phyloP scores from a whole-genome alignment of 1,140 invertebrate species.

The Parasteatoda tepidariorum region DNA sequence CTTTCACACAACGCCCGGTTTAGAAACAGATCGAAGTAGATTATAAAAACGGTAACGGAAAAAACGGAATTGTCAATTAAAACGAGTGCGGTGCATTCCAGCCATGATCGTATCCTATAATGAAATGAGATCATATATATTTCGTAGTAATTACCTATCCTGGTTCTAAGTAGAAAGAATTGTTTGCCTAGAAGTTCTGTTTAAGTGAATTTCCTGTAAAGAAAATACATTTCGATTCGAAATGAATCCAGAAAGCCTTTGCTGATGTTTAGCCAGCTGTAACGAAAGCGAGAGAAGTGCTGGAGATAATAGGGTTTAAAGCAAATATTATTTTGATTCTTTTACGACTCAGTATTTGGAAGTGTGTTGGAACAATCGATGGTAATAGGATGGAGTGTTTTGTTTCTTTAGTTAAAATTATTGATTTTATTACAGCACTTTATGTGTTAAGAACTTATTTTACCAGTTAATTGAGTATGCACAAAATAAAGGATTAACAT shows the following conservation, averaged over 20 bases:
- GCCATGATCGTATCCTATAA: background rate
- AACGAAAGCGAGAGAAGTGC: too few species aligned
- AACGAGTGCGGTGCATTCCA: background rate
- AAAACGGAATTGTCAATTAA: background rate
- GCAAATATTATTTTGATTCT: too few species aligned
- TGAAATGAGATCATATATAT: constrained; percentile 17
- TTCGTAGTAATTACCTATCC: background rate
- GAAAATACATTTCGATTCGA: background rate
- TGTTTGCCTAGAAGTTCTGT: background rate
- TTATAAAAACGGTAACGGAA: background rate
- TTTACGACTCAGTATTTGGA: too few species aligned
- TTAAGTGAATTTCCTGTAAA: background rate
- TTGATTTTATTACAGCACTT: too few species aligned
- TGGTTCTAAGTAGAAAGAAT: background rate
- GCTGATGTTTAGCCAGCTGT: background rate
- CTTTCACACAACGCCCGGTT: background rate
- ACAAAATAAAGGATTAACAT: too few species aligned
- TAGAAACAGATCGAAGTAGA: background rate
- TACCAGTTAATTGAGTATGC: too few species aligned
- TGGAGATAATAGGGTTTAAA: too few species aligned
- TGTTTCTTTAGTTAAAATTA: too few species aligned
- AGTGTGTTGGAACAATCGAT: too few species aligned
- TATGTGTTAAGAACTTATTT: too few species aligned
- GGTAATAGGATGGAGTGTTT: too few species aligned
- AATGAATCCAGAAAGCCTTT: too few species aligned